Conservation (phyloP, 2,797 vertebrate genomes). For the Dermochelys coriacea region DNA sequence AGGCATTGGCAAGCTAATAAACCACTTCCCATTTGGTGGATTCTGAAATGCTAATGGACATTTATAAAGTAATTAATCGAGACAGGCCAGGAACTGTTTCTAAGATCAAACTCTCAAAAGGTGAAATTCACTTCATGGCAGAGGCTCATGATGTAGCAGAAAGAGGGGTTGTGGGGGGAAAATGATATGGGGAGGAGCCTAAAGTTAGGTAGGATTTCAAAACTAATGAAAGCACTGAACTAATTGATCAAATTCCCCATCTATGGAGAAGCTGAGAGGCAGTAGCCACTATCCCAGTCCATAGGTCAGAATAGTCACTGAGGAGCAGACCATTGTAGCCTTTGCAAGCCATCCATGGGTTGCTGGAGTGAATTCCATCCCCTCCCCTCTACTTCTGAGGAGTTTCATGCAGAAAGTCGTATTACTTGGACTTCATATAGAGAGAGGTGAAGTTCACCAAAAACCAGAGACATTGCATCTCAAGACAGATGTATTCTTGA, state of each 20-base stretch:
- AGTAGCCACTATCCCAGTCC: not conserved
- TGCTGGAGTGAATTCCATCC: not conserved
- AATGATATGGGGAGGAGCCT: not conserved
- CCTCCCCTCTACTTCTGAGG: fast-evolving
- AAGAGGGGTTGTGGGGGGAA: not conserved
- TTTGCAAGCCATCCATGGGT: not conserved
- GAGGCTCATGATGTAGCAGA: no score
- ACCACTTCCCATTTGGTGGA: not conserved
- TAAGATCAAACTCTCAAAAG: not conserved
- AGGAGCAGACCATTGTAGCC: not conserved
- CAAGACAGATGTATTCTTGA: fast-evolving
- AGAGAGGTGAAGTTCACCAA: not conserved
- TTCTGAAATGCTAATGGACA: not conserved
- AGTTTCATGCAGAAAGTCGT: not conserved
- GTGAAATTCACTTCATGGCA: not conserved
- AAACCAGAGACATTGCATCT: not conserved
- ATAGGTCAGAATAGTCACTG: not conserved
- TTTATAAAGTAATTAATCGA: conserved; percentile 7
- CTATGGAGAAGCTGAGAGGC: not conserved
- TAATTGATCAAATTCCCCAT: not conserved
- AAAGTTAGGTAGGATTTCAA: not conserved
- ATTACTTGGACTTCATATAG: not conserved
- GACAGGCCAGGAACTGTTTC: not conserved
- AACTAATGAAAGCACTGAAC: not conserved
- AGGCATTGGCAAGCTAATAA: not conserved